Conservation (phyloP, 2,113 vertebrate genomes). For the Marcusenius ussheri region DNA sequence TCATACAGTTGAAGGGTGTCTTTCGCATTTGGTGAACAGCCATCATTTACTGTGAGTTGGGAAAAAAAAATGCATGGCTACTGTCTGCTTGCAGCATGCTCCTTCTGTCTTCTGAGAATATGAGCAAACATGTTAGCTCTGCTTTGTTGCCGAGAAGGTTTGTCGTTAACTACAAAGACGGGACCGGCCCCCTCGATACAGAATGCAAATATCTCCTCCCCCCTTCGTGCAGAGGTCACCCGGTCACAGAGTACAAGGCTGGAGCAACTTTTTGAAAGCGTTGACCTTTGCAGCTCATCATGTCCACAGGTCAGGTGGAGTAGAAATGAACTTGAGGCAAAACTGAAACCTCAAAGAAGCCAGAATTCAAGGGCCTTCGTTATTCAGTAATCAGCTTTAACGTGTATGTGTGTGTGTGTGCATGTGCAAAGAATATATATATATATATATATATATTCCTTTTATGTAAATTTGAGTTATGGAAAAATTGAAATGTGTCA, state of each 20-base stretch:
- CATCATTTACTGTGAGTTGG: background rate
- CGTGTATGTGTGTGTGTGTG: background rate
- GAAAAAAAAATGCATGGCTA: background rate
- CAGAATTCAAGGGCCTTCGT: background rate
- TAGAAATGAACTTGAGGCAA: constrained; percentile 1
- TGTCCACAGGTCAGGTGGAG: background rate
- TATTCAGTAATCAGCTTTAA: background rate
- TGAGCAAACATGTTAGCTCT: background rate
- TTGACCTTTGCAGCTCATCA: constrained; percentile 14
- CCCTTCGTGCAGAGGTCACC: constrained; percentile 5
- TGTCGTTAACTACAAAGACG: background rate
- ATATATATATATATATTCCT: background rate
- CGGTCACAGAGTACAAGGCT: background rate
- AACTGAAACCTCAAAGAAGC: constrained; percentile 12
- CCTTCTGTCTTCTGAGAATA: background rate
- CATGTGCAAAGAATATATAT: background rate
- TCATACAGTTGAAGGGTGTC: constrained; percentile 11
- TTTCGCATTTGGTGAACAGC: background rate
- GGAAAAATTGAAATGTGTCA: background rate
- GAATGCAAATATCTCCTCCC: constrained; percentile 16
- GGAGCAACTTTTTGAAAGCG: background rate
- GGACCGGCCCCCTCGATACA: background rate
- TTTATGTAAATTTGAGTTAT: background rate
- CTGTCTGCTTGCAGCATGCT: background rate
- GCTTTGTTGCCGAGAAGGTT: background rate